These are phyloP conservation scores for Pristionchus entomophagus DNA, from an alignment of 2,888 invertebrate genomes.

Conservation along the genomic window DNA sequence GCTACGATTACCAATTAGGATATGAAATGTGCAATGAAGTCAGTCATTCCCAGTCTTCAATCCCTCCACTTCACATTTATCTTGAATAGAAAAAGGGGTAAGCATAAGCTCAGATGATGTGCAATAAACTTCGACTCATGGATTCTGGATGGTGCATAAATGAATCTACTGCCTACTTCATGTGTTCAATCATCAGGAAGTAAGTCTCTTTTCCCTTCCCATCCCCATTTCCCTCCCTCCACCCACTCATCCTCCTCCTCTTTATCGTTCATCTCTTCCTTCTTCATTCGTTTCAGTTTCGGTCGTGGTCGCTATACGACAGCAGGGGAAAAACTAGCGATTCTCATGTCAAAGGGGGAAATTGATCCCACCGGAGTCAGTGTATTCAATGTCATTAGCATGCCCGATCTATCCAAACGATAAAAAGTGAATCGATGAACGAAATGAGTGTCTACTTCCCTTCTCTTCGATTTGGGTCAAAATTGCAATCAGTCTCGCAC, in stretches of 20 bases:
- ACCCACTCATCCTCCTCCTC: background rate
- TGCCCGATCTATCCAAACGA: too few species aligned
- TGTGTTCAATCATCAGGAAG: constrained; percentile 22
- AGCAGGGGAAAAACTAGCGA: background rate
- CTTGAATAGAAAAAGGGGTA: too few species aligned
- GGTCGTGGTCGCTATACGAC: background rate
- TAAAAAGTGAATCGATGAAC: too few species aligned
- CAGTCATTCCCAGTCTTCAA: background rate
- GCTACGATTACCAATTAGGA: constrained; percentile 40
- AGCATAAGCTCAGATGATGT: constrained; percentile 8
- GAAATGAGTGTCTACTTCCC: too few species aligned
- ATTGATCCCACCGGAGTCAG: background rate
- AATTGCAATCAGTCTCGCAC: too few species aligned
- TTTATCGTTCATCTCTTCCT: too few species aligned
- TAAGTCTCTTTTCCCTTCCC: background rate
- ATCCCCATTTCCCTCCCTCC: background rate
- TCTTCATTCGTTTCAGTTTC: background rate
- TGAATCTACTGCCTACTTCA: background rate
- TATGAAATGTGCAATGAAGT: constrained; percentile 25
- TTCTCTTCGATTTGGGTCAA: too few species aligned
- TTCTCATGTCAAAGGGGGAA: background rate
- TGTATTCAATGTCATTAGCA: too few species aligned
- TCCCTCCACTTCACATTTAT: too few species aligned
- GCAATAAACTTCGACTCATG: background rate
- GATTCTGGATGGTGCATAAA: constrained; percentile 16